A percentile compares a stretch with the other conserved stretches of the same genome.
Evolutionary conservation across 2,888 invertebrate species (phyloP).

Genomic region (Eupithecia subumbrata): DNA sequence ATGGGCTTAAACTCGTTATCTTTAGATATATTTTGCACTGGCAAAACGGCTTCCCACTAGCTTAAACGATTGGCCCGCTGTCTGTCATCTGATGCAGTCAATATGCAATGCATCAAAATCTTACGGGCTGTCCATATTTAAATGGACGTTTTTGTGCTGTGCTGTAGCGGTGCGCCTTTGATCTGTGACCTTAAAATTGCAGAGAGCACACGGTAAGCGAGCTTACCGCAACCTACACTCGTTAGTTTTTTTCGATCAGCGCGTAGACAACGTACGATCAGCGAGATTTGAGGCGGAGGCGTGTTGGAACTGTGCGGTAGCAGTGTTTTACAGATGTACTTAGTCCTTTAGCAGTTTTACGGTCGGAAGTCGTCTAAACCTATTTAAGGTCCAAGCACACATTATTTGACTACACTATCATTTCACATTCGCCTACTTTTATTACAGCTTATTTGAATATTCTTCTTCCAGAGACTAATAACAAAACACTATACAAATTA

Average conservation of each 20-base stretch:
- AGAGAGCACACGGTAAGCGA: neutral
- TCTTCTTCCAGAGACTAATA: neutral
- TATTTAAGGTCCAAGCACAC: neutral
- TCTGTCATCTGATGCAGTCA: no score
- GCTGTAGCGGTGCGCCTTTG: neutral
- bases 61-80: no score
- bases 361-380: neutral
- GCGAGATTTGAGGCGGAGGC: neutral
- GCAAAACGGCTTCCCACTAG: no score
- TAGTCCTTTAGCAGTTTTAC: neutral
- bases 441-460: neutral
- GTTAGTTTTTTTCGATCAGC: neutral
- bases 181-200: neutral
- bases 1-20: no score
- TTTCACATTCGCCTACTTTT: neutral
- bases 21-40: no score
- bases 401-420: neutral
- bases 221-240: neutral
- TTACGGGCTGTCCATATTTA: no score
- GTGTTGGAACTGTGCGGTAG: neutral
- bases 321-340: neutral
- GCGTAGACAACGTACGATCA: neutral
- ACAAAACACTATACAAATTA: neutral
- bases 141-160: neutral
- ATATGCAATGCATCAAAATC: no score